phyloP scores from a whole-genome alignment of 2,888 invertebrate species.

The Sepioteuthis lessoniana region DNA sequence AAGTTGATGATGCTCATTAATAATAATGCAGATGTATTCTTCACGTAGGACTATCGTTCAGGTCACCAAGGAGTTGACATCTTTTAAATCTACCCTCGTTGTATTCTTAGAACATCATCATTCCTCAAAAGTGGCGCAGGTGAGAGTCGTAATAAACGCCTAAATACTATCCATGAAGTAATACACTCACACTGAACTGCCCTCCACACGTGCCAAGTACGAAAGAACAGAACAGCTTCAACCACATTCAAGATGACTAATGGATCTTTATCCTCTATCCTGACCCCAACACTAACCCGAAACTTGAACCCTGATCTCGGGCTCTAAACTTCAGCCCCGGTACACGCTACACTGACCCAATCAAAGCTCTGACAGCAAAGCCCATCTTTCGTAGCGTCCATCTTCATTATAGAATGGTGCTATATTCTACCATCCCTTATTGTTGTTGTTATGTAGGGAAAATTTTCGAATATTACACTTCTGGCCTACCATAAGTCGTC shows the following conservation, averaged over 20 bases:
- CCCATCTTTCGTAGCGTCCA: neutral
- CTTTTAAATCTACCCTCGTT: too few relatives aligned
- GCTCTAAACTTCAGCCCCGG: neutral
- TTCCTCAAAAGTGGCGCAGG: neutral
- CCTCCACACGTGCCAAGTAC: neutral
- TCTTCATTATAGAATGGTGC: neutral
- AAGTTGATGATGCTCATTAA: too few relatives aligned
- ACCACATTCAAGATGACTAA: neutral
- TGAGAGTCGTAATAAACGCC: neutral
- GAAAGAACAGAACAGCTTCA: neutral
- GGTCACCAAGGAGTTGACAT: too few relatives aligned
- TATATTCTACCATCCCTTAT: neutral
- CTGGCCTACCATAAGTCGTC: neutral
- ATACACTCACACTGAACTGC: neutral
- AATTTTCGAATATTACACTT: neutral
- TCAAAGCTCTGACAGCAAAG: neutral
- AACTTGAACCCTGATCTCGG: neutral
- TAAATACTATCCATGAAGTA: neutral
- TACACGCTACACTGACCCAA: conserved; percentile 33
- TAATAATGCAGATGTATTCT: too few relatives aligned
- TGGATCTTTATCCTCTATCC: neutral
- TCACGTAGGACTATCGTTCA: too few relatives aligned
- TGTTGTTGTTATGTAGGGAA: neutral
- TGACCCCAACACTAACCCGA: neutral
- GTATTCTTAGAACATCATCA: too few relatives aligned